phyloP scores from a whole-genome alignment of 2,888 invertebrate genomes.

The Heliconius cydno region DNA sequence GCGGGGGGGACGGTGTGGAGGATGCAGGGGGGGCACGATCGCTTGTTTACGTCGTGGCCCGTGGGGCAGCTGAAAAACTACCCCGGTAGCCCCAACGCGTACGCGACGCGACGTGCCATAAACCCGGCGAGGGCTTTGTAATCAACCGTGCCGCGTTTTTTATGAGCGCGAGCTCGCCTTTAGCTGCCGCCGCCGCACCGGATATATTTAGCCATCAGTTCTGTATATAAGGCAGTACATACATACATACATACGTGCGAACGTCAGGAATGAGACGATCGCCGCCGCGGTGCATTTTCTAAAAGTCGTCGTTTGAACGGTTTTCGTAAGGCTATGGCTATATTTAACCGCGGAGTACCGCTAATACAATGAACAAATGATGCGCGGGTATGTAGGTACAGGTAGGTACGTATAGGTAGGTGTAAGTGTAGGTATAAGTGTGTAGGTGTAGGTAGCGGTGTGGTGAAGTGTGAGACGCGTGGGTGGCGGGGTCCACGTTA shows the following conservation, averaged over 20 bases:
- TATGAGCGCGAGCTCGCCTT: slow-evolving; percentile 74
- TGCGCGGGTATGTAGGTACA: slow-evolving; percentile 31
- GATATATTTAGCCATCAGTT: slow-evolving; percentile 78
- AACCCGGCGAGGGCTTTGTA: slow-evolving; percentile 73
- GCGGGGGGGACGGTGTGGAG: slow-evolving; percentile 61
- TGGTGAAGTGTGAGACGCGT: slow-evolving; percentile 49
- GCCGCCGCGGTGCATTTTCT: slow-evolving; percentile 47
- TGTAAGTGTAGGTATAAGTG: slow-evolving; percentile 36
- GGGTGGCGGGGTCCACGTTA: slow-evolving; percentile 54
- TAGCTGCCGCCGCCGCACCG: slow-evolving; percentile 68
- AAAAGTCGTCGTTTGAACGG: slow-evolving; percentile 33
- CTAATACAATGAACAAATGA: slow-evolving; percentile 51
- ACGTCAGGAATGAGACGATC: slow-evolving; percentile 43
- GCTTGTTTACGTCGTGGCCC: slow-evolving; percentile 76
- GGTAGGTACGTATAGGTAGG: slow-evolving; percentile 28
- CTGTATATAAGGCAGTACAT: slow-evolving; percentile 51
- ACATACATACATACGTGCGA: slow-evolving; percentile 35
- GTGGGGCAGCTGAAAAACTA: slow-evolving; percentile 77
- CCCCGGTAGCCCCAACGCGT: slow-evolving; percentile 62
- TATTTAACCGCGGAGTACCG: slow-evolving; percentile 50
- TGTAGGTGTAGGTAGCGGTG: slow-evolving; percentile 38
- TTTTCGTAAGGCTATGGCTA: slow-evolving; percentile 45
- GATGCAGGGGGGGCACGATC: slow-evolving; percentile 64
- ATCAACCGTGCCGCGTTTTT: slow-evolving; percentile 80
- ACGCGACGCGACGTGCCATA: slow-evolving; percentile 59